These are phyloP conservation scores for Trogon surrucura DNA, from an alignment of 2,113 vertebrate species.

Conservation along the genomic window DNA sequence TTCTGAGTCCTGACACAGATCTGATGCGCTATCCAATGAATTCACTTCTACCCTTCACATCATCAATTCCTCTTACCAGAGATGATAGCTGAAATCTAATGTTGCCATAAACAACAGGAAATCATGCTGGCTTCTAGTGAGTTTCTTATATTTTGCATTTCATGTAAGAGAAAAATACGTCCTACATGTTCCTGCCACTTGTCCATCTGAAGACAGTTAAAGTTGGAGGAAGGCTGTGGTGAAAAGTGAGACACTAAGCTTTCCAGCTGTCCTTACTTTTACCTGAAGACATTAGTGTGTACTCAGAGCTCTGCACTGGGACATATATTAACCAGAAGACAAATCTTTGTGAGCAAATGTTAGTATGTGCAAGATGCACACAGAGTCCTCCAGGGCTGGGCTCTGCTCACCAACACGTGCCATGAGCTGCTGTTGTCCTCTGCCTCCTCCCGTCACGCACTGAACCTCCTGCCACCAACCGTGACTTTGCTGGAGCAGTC, in stretches of 20 bases:
- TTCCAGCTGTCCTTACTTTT: not conserved
- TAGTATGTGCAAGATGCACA: not conserved
- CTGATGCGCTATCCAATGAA: not conserved
- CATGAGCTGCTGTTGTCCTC: accelerated
- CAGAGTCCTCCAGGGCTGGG: not conserved
- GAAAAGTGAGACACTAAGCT: not conserved
- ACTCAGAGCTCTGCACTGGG: not conserved
- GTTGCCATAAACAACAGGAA: not conserved
- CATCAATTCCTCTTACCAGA: not conserved
- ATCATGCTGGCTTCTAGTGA: not conserved
- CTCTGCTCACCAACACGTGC: not conserved
- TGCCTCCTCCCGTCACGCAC: not conserved
- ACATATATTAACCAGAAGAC: not conserved
- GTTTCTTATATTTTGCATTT: not conserved
- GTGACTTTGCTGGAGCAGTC: not conserved
- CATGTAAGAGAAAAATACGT: not conserved
- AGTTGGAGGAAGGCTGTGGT: not conserved
- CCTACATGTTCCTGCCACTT: not conserved
- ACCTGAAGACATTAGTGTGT: not conserved
- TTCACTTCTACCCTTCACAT: not conserved
- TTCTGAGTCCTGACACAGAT: not conserved
- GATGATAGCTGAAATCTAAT: not conserved
- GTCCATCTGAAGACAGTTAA: not conserved
- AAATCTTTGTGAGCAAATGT: not conserved
- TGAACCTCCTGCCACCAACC: not conserved